A percentile compares a stretch with the other conserved stretches of the same genome.
Evolutionary conservation across 2,888 invertebrate genomes (phyloP).

Genomic region (Aricia artaxerxes): DNA sequence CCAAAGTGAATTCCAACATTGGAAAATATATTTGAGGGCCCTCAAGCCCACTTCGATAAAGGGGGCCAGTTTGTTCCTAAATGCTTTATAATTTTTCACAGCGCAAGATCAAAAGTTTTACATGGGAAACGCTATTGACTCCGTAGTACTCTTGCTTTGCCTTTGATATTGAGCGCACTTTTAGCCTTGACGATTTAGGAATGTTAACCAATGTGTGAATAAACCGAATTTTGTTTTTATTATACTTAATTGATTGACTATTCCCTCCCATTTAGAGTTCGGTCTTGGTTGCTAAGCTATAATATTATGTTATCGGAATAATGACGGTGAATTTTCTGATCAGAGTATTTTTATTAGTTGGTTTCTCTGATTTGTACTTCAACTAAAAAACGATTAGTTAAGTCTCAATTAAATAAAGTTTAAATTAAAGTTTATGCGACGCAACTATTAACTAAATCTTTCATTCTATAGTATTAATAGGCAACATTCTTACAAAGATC

Average conservation of each 20-base stretch:
- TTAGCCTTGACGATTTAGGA: constrained; percentile 23
- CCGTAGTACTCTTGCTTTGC: constrained; percentile 35
- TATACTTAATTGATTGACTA: constrained; percentile 8
- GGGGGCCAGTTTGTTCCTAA: constrained; percentile 50
- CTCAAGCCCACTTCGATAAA: constrained; percentile 39
- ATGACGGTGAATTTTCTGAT: neutral
- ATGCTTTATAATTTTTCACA: constrained; percentile 48
- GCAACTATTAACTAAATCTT: neutral
- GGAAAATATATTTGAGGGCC: constrained; percentile 38
- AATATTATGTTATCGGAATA: neutral
- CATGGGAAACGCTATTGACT: constrained; percentile 38
- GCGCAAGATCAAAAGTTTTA: constrained; percentile 48
- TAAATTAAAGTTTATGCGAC: neutral
- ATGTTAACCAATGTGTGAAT: constrained; percentile 26
- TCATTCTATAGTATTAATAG: neutral
- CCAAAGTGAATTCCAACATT: constrained; percentile 44
- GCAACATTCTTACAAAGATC: neutral
- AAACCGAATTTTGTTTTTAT: constrained; percentile 19
- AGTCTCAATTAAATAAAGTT: no score
- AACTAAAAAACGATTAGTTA: no score
- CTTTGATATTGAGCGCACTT: constrained; percentile 38
- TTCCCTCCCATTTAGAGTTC: neutral
- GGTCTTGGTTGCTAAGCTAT: neutral
- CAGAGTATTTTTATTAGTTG: neutral
- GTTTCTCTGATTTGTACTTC: neutral